A percentile compares a stretch with the other conserved stretches of the same genome.
Evolutionary conservation across 2,113 vertebrate genomes (phyloP).

Genomic region (Prinia subflava): DNA sequence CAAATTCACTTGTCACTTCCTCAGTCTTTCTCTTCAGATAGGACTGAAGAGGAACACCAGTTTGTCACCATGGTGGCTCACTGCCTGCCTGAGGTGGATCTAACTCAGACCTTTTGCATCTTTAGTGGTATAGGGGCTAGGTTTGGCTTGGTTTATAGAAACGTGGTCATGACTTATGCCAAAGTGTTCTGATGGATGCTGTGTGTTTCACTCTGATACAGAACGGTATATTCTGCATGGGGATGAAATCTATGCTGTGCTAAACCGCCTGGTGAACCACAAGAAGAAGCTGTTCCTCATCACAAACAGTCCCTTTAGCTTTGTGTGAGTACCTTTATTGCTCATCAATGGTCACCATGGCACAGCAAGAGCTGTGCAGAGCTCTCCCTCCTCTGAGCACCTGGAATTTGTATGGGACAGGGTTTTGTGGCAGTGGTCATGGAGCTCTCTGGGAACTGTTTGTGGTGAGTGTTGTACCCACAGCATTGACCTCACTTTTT

Average conservation of each 20-base stretch:
- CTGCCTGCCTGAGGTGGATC: background rate
- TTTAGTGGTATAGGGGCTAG: background rate
- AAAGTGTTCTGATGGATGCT: background rate
- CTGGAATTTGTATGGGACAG: background rate
- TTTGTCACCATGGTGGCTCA: background rate
- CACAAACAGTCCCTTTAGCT: conserved; percentile 83
- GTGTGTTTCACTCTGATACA: conserved; percentile 17
- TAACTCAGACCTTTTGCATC: background rate
- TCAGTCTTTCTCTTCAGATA: background rate
- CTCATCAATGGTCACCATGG: background rate
- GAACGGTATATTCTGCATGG: conserved; percentile 79
- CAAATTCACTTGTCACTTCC: background rate
- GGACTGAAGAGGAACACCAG: background rate
- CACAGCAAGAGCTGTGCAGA: background rate
- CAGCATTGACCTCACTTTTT: background rate
- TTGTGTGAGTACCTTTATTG: conserved; percentile 73
- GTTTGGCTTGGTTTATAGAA: background rate
- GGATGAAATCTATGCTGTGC: conserved; percentile 78
- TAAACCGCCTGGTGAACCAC: conserved; percentile 76
- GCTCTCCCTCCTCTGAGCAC: background rate
- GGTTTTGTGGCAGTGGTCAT: background rate
- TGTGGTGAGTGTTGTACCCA: background rate
- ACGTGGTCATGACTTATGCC: background rate
- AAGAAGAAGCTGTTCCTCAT: conserved; percentile 84
- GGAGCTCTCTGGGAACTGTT: background rate